A percentile compares a stretch with the other conserved stretches of the same genome.
Evolutionary conservation across 2,113 vertebrate genomes (phyloP).

Genomic region (Leuciscus idus): DNA sequence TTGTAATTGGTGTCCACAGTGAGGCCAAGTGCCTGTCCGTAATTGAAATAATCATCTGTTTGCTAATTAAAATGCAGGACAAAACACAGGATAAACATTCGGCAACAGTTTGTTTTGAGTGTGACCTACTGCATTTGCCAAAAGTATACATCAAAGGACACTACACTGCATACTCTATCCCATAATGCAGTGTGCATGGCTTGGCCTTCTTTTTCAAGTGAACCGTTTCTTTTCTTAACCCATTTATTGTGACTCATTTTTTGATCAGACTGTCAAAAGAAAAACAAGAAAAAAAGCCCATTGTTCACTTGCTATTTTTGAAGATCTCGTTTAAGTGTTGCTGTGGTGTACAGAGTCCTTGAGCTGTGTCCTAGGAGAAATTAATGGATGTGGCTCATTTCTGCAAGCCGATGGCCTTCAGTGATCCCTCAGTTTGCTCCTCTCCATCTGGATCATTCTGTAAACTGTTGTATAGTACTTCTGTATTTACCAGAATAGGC

Average conservation of each 20-base stretch:
- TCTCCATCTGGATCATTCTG: background rate
- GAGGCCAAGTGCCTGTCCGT: background rate
- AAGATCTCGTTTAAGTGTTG: background rate
- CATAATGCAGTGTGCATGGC: background rate
- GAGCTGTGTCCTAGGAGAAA: background rate
- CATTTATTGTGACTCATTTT: background rate
- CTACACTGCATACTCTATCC: background rate
- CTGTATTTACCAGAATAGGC: background rate
- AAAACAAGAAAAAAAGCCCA: background rate
- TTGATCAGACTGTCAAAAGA: background rate
- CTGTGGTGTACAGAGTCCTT: background rate
- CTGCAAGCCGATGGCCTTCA: background rate
- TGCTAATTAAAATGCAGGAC: background rate
- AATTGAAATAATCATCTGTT: conserved; percentile 19
- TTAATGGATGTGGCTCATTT: background rate
- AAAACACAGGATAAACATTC: background rate
- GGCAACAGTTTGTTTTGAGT: background rate
- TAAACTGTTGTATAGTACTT: background rate
- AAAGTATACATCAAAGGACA: background rate
- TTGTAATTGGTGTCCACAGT: background rate
- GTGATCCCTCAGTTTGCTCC: background rate
- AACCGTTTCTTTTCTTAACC: background rate
- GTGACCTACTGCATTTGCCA: background rate
- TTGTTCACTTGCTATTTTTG: background rate
- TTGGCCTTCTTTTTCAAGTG: background rate